Evolutionary conservation across 2,113 vertebrate genomes (phyloP).

Genomic region (Sciurus niger): DNA sequence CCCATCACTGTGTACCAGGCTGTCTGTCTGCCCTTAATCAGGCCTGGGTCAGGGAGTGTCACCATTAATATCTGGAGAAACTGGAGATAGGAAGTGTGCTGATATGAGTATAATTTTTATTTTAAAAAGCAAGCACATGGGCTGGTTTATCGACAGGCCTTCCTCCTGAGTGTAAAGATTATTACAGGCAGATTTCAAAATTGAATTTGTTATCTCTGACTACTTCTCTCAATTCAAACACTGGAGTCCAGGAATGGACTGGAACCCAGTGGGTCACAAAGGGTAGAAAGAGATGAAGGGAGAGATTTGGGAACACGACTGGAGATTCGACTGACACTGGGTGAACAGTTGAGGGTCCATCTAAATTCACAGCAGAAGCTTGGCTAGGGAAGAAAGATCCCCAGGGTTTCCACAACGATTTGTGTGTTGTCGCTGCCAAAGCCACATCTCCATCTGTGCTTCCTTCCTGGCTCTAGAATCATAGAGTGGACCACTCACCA

Average conservation of each 20-base stretch:
- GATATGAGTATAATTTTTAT: not conserved
- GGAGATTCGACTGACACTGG: not conserved
- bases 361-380: not conserved
- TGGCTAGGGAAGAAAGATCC: no score
- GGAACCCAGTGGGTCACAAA: not conserved
- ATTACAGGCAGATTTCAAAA: not conserved
- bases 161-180: not conserved
- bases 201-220: not conserved
- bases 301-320: not conserved
- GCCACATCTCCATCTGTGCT: rapidly evolving
- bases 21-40: not conserved
- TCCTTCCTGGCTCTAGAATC: not conserved
- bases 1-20: not conserved
- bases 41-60: not conserved
- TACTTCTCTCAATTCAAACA: not conserved
- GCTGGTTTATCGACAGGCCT: not conserved
- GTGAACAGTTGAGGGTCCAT: not conserved
- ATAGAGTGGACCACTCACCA: not conserved
- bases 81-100: not conserved
- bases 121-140: not conserved
- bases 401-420: rapidly evolving
- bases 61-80: not conserved
- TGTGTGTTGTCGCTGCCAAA: rapidly evolving
- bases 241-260: not conserved
- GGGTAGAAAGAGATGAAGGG: not conserved